Conservation (phyloP, 2,113 vertebrate genomes). For the Spea bombifrons region DNA sequence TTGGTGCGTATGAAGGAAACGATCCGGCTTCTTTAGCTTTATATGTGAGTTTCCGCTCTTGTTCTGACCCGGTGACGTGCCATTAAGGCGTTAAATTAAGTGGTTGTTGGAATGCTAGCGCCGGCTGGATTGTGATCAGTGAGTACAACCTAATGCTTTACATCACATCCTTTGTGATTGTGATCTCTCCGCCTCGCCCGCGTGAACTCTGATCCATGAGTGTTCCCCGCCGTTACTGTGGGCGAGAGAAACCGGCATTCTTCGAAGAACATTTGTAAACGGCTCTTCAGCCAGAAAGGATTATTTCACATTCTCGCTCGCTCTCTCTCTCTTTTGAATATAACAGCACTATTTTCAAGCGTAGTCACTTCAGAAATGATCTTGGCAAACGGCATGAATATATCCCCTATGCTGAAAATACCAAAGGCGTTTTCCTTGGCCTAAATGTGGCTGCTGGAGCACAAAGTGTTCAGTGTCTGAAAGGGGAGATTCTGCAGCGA, state of each 20-base stretch:
- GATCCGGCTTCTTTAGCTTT: too few relatives aligned
- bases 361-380: slow-evolving; percentile 46
- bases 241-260: slow-evolving; percentile 34
- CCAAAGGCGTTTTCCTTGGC: slow-evolving; percentile 46
- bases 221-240: background rate
- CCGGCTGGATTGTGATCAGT: background rate
- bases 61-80: background rate
- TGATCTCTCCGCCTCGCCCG: slow-evolving; percentile 7
- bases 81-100: background rate
- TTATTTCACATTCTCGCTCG: slow-evolving; percentile 37
- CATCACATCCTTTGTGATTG: slow-evolving; percentile 3
- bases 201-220: slow-evolving; percentile 16
- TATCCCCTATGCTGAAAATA: slow-evolving; percentile 48
- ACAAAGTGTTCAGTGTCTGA: slow-evolving; percentile 45
- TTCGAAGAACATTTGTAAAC: slow-evolving; percentile 36
- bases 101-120: background rate
- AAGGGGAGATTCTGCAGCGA: slow-evolving; percentile 41
- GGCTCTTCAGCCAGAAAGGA: slow-evolving; percentile 37
- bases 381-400: slow-evolving; percentile 45
- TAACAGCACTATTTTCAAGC: slow-evolving; percentile 44
- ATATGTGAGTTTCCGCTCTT: background rate
- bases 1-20: too few relatives aligned
- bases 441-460: slow-evolving; percentile 28
- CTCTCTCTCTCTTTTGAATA: slow-evolving; percentile 28
- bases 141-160: background rate